Conservation (phyloP, 37 sponge, comb jelly and placozoan species). For the Halichondria panicea region DNA sequence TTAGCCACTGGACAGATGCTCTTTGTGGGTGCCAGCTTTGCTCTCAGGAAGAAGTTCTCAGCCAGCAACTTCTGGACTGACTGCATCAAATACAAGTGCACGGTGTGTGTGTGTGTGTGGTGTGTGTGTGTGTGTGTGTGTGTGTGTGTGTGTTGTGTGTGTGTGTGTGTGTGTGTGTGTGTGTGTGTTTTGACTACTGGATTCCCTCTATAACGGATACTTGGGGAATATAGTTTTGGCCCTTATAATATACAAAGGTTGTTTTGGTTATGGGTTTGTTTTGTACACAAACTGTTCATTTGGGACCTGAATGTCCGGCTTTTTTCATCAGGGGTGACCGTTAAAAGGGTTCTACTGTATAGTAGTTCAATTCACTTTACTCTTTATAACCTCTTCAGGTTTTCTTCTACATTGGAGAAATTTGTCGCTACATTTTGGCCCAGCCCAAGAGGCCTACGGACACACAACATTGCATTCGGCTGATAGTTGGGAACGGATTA, state of each 20-base stretch:
- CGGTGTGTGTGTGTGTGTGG: no score
- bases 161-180: no score
- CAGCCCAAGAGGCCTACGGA: constrained; percentile 71
- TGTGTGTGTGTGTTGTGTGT: no score
- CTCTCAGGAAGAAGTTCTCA: constrained; percentile 82
- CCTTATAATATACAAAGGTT: background rate
- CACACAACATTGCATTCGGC: constrained; percentile 69
- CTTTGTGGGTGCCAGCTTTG: constrained; percentile 55
- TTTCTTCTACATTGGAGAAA: constrained; percentile 92
- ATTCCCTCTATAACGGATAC: no score
- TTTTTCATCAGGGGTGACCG: no score
- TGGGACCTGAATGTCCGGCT: no score
- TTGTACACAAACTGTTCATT: no score
- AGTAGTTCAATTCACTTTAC: no score
- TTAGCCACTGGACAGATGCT: constrained; percentile 73
- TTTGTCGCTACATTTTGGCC: constrained; percentile 83
- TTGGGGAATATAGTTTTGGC: background rate
- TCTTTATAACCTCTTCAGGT: no score
- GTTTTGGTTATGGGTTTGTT: background rate
- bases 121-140: no score
- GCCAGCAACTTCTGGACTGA: constrained; percentile 88
- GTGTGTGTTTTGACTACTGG: no score
- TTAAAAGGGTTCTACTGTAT: no score
- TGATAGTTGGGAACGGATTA: constrained; percentile 83
- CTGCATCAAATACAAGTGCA: constrained; percentile 77